phyloP scores from a whole-genome alignment of 2,797 vertebrate species.

The Rhinella marina region DNA sequence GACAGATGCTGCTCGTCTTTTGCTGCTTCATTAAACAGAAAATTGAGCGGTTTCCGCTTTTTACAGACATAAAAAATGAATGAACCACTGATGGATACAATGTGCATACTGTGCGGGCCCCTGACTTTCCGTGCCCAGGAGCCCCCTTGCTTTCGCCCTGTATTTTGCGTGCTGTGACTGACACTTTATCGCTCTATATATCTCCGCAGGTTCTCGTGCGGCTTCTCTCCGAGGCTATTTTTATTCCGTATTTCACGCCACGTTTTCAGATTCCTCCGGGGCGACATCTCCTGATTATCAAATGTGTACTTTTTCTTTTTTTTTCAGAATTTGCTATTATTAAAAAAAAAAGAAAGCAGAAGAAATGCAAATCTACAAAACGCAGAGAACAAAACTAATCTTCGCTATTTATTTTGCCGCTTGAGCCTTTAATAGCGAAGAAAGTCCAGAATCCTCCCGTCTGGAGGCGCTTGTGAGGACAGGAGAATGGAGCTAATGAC shows the following conservation, averaged over 20 bases:
- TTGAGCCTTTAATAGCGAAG: constrained; percentile 1
- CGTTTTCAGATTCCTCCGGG: not conserved
- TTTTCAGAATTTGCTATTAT: not conserved
- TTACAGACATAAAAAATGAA: too few relatives aligned
- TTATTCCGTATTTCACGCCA: not conserved
- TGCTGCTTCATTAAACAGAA: too few relatives aligned
- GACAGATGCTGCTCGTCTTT: too few relatives aligned
- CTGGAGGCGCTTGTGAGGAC: not conserved
- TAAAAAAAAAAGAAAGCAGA: not conserved
- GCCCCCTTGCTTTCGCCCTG: not conserved
- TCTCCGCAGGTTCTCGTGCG: not conserved
- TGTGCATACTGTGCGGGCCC: not conserved
- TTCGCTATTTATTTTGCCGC: not conserved
- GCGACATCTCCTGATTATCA: not conserved
- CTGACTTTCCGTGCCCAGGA: not conserved
- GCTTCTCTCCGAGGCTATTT: constrained; percentile 5
- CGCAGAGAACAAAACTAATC: constrained; percentile 7
- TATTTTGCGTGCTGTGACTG: too few relatives aligned
- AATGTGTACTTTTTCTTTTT: not conserved
- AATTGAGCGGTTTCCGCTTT: too few relatives aligned
- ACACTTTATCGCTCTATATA: too few relatives aligned
- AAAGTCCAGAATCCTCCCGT: not conserved
- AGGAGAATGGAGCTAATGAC: not conserved
- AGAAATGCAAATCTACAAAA: constrained; percentile 7
- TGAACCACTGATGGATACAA: too few relatives aligned